Evolutionary conservation across 2,888 invertebrate species (phyloP), one percentile per base, ranked within the genome.

Genomic region (Oxyteleia sp.): DNA sequence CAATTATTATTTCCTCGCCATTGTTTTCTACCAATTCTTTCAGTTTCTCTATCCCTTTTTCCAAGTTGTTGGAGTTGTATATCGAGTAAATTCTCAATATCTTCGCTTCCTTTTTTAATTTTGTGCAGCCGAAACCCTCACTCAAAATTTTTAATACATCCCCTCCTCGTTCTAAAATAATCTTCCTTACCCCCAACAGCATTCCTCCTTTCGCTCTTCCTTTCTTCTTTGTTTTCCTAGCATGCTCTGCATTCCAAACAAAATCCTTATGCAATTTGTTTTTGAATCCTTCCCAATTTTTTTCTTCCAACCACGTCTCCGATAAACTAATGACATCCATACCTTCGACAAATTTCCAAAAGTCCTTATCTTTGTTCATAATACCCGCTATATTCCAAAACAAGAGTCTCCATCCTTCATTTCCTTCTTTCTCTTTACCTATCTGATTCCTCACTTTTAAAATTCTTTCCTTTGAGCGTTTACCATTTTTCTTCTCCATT

Each of bases 241-340:
- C 57, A 18, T 38, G 38, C 18, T 38, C 29, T 1, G 53, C 15
- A 15, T 8, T 0, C 79, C 85, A 85, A 15, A 0, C 35, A 29
- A 79, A 84, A 0, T 45, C 76, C 7, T 45, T 43, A 3, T 75
- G 43, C 0, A 86, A 18, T 10, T 13, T 75, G 0, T 32, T 16
- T 8, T 35, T 69, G 10, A 71, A n/a, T 10, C 11, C 55, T 4
- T 59, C 47, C 82, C 85, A 85, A 0, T 18, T 51, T 23, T 84
- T 86, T 20, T 85, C 78, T 3, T 74, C 83, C 10, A 81, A 7
- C 85, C 86, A 84, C 3, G 84, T 86, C 26, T 85, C 82, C 5
- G 32, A 29, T 43, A 86, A n/a, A 5, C 68, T 59, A 8, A 87
- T 20, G 2, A 78, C 32, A 3, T 85, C 83, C 32, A 63, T 82